Percentiles rank a stretch among this genome's conserved stretches.
Conservation (phyloP, 1,140 invertebrate species). For the Hyles vespertilio region DNA sequence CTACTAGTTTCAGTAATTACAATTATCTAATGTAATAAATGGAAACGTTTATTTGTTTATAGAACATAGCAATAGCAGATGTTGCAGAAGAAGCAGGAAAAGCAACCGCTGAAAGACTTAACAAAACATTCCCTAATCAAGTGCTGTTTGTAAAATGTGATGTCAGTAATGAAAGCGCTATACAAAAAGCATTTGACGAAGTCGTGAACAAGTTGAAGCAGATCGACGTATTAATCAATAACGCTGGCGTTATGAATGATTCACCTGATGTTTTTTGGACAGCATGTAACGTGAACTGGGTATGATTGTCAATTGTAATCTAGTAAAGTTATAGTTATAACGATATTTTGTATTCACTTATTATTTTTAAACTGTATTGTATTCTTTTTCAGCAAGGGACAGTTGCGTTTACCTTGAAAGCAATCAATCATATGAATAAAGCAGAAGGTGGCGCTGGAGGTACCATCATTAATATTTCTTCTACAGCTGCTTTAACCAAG, state of each 20-base stretch:
- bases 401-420: conserved; percentile 22
- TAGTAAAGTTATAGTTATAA: background rate
- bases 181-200: conserved; percentile 77
- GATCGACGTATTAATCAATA: conserved; percentile 81
- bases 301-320: conserved; percentile 18
- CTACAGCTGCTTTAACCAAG: conserved; percentile 21
- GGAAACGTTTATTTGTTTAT: conserved; percentile 3
- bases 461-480: conserved; percentile 39
- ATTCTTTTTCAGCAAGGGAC: conserved; percentile 19
- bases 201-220: conserved; percentile 74
- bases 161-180: conserved; percentile 77
- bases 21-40: background rate
- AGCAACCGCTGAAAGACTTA: conserved; percentile 24
- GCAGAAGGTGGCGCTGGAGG: conserved; percentile 36
- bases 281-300: conserved; percentile 45
- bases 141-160: conserved; percentile 77
- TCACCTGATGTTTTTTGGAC: conserved; percentile 35
- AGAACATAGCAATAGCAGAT: conserved; percentile 55
- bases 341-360: background rate
- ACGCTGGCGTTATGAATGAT: conserved; percentile 75
- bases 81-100: conserved; percentile 36
- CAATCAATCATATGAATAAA: conserved; percentile 16
- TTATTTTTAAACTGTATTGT: background rate
- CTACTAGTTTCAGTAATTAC: background rate
- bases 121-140: conserved; percentile 33